A percentile compares a stretch with the other conserved stretches of the same genome.
Evolutionary conservation across 2,113 vertebrate species (phyloP).

Genomic region (Bufo gargarizans): DNA sequence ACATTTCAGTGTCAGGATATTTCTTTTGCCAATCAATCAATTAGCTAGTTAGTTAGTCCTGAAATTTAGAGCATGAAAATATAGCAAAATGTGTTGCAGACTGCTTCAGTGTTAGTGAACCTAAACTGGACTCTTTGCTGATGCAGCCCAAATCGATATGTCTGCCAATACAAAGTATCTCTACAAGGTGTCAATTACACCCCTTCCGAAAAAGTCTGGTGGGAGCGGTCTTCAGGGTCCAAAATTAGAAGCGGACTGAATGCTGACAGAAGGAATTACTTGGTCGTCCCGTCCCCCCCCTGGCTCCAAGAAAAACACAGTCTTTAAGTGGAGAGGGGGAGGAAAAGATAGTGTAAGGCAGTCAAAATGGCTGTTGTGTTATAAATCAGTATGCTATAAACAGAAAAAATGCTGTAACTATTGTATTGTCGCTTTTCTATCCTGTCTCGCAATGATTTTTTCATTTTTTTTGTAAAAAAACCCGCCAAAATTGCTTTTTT

Average conservation of each 20-base stretch:
- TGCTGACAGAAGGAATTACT: slow-evolving; percentile 55
- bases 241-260: slow-evolving; percentile 46
- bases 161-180: slow-evolving; percentile 55
- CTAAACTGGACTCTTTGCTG: slow-evolving; percentile 37
- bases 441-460: background rate
- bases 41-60: too few relatives aligned
- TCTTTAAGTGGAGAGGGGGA: background rate
- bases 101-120: background rate
- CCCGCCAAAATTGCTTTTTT: too few relatives aligned
- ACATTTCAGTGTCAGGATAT: too few relatives aligned
- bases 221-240: slow-evolving; percentile 41
- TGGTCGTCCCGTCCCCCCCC: slow-evolving; percentile 10
- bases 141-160: slow-evolving; percentile 54
- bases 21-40: too few relatives aligned
- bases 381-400: slow-evolving; percentile 36
- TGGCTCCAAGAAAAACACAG: slow-evolving; percentile 28
- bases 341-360: background rate
- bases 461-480: too few relatives aligned
- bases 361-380: slow-evolving; percentile 4
- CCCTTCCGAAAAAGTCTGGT: slow-evolving; percentile 47
- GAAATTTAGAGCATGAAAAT: too few relatives aligned
- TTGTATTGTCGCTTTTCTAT: background rate
- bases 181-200: slow-evolving; percentile 42
- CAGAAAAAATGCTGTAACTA: background rate
- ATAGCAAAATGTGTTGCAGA: too few relatives aligned